These are phyloP conservation scores for Liopterus haemorrhoidalis DNA, from an alignment of 2,888 invertebrate genomes.

Conservation along the genomic window DNA sequence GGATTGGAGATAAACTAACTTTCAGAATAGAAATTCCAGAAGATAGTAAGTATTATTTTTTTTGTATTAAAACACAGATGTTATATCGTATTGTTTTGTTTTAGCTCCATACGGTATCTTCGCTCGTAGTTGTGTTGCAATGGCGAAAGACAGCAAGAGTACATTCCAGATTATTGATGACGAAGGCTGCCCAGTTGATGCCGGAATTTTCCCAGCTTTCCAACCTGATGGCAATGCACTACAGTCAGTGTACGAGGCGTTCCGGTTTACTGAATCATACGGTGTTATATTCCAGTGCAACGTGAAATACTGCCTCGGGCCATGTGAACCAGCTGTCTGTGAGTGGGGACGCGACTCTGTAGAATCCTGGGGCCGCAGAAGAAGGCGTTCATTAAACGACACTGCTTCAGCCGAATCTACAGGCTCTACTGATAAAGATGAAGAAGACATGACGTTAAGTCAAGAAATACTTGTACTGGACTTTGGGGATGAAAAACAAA, in stretches of 20 bases:
- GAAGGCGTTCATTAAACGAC: slow-evolving; percentile 65
- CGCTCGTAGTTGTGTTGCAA: slow-evolving; percentile 90
- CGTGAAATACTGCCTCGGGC: slow-evolving; percentile 91
- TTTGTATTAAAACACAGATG: slow-evolving; percentile 5
- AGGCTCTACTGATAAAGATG: slow-evolving; percentile 59
- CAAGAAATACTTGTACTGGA: slow-evolving; percentile 91
- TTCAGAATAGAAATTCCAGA: slow-evolving; percentile 95
- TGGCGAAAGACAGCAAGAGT: slow-evolving; percentile 94
- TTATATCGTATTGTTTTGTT: slow-evolving; percentile 34
- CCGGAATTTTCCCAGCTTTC: slow-evolving; percentile 89
- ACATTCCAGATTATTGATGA: slow-evolving; percentile 95
- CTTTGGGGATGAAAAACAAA: slow-evolving; percentile 84
- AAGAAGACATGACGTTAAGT: slow-evolving; percentile 86
- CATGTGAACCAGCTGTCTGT: slow-evolving; percentile 87
- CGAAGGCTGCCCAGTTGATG: slow-evolving; percentile 90
- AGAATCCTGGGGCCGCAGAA: slow-evolving; percentile 87
- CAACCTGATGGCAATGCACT: slow-evolving; percentile 84
- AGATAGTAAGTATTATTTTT: slow-evolving; percentile 66
- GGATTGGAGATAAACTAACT: slow-evolving; percentile 89
- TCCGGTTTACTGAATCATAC: slow-evolving; percentile 92
- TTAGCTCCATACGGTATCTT: slow-evolving; percentile 92
- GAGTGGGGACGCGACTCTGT: slow-evolving; percentile 87
- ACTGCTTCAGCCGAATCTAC: no score
- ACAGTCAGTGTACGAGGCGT: slow-evolving; percentile 88
- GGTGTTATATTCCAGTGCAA: slow-evolving; percentile 97